phyloP scores from a whole-genome alignment of 2,797 vertebrate genomes.

The Peromyscus eremicus region DNA sequence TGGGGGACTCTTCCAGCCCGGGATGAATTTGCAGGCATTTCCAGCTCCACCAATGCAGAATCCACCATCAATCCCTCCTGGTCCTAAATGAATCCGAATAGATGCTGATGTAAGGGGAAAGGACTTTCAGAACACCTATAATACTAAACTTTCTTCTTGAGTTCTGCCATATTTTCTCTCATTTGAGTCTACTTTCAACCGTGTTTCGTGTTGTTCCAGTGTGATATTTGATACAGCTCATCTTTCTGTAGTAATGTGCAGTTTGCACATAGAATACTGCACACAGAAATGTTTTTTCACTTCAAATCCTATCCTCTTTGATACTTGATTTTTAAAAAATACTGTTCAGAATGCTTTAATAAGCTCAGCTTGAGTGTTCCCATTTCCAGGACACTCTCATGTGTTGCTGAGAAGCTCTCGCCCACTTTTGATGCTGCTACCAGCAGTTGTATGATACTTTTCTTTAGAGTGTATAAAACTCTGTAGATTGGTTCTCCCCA shows the following conservation, averaged over 20 bases:
- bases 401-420: constrained; percentile 60
- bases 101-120: constrained; percentile 64
- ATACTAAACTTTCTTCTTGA: constrained; percentile 70
- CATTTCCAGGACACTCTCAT: constrained; percentile 76
- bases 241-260: constrained; percentile 75
- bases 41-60: constrained; percentile 82
- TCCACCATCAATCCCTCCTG: constrained; percentile 82
- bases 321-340: constrained; percentile 85
- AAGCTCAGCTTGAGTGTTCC: constrained; percentile 78
- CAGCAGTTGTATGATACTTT: constrained; percentile 73
- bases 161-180: constrained; percentile 65
- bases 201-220: constrained; percentile 54
- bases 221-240: constrained; percentile 74
- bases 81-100: constrained; percentile 85
- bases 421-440: constrained; percentile 65
- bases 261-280: constrained; percentile 73
- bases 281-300: constrained; percentile 79
- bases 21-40: constrained; percentile 83
- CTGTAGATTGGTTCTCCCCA: constrained; percentile 66
- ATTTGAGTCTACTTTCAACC: constrained; percentile 71
- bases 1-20: constrained; percentile 82
- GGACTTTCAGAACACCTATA: constrained; percentile 68
- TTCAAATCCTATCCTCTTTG: constrained; percentile 84
- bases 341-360: constrained; percentile 81
- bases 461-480: constrained; percentile 70